Conservation (phyloP, 2,888 invertebrate species). For the Scaptomyza tumidula region DNA sequence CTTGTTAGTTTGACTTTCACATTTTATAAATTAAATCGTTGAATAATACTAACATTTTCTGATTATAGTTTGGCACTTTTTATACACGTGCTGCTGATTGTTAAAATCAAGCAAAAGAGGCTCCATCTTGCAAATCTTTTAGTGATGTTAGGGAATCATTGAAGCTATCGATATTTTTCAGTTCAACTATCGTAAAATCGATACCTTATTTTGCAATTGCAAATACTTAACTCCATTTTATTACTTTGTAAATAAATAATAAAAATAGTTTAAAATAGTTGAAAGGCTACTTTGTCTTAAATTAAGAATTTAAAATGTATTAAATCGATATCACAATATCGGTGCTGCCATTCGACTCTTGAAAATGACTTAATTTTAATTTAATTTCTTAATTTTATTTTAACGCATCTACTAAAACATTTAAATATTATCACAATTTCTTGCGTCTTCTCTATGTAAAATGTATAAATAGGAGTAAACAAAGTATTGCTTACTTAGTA, state of each 20-base stretch:
- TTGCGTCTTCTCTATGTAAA: no score
- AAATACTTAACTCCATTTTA: neutral
- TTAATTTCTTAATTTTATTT: no score
- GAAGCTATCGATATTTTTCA: constrained; percentile 46
- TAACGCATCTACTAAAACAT: no score
- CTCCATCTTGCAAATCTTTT: constrained; percentile 83
- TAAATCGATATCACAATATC: constrained; percentile 10
- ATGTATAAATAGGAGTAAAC: no score
- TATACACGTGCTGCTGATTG: constrained; percentile 85
- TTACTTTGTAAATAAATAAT: neutral
- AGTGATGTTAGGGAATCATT: constrained; percentile 67
- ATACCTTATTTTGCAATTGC: neutral
- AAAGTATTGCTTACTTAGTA: neutral
- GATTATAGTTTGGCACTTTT: constrained; percentile 85
- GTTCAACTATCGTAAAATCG: constrained; percentile 24
- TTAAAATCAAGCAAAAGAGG: constrained; percentile 85
- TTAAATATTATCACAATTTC: no score
- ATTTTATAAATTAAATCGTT: constrained; percentile 50
- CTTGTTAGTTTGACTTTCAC: constrained; percentile 44
- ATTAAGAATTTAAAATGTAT: neutral
- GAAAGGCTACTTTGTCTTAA: no score
- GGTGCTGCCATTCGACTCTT: constrained; percentile 1
- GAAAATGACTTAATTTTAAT: no score
- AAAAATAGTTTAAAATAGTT: no score
- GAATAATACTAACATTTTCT: constrained; percentile 84